These are phyloP conservation scores for Dreissena polymorpha DNA, from an alignment of 1,140 invertebrate species.

Conservation along the genomic window DNA sequence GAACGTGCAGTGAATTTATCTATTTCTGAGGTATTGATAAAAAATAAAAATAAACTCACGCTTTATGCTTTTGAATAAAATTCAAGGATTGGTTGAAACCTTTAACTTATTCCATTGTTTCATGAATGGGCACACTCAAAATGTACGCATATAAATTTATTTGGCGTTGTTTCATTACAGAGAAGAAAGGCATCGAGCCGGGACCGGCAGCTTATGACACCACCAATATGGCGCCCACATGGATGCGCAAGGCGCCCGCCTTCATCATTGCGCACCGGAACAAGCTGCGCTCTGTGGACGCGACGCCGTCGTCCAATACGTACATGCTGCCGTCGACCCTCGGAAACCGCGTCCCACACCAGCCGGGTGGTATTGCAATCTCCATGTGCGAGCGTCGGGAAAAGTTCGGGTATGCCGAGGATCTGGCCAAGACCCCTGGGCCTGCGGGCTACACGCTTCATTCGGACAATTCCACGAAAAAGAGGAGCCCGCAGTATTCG, in stretches of 20 bases:
- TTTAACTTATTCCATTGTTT: no score
- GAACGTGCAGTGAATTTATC: no score
- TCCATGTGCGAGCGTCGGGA: conserved; percentile 26
- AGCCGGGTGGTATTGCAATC: conserved; percentile 5
- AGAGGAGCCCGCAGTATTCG: conserved; percentile 36
- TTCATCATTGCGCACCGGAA: conserved; percentile 38
- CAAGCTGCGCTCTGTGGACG: conserved; percentile 14
- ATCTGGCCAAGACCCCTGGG: conserved; percentile 47
- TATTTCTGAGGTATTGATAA: no score
- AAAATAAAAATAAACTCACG: no score
- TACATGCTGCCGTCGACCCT: conserved; percentile 37
- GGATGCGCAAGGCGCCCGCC: conserved; percentile 24
- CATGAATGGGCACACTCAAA: no score
- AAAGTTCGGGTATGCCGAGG: conserved; percentile 47
- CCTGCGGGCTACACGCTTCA: conserved; percentile 32
- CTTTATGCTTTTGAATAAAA: no score
- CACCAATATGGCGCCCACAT: conserved; percentile 14
- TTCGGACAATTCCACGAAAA: conserved; percentile 18
- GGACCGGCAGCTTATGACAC: conserved; percentile 50
- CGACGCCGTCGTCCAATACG: conserved; percentile 19
- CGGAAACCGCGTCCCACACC: conserved; percentile 17
- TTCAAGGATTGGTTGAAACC: no score
- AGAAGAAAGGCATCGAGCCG: conserved; percentile 15
- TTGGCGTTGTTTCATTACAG: neutral
- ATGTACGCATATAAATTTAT: no score